Evolutionary conservation across 2,113 vertebrate species (phyloP), one percentile per base, ranked within the genome.

Genomic region (Okapia johnstoni): DNA sequence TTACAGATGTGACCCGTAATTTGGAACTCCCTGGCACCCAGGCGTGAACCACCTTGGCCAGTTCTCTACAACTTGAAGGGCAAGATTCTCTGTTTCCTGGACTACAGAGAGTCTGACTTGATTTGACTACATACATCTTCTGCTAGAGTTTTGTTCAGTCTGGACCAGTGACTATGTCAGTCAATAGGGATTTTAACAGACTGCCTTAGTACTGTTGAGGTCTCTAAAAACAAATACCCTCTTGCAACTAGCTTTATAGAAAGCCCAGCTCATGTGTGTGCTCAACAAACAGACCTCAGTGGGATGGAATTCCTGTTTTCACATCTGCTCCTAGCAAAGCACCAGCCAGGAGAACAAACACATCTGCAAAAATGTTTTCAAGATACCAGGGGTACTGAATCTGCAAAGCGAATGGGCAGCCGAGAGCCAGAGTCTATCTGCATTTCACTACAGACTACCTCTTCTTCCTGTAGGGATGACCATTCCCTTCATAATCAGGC

Each of bases 1-100:
- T 98, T 98, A 70, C 90, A 98, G 98, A 93, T 88, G 7, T 93
- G 91, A 93, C 26, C 48, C 77, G 8, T 94, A 96, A 95, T 66
- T 85, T 94, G 91, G 95, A 95, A 52, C 52, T 97, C 96, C 60
- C 96, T 90, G 61, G 60, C 76, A 80, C 30, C 60, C 88, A 86
- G 21, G 40, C 54, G 40, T 94, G 90, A 95, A 85, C 28, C 25
- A 23, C 1, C 0, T 7, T 25, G 85, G 40, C 84, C 55, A 85
- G n/a, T 89, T 95, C 70, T 55, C 85, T 4, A 11, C n/a, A 76
- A 58, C 57, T 52, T 95, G 94, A 97, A 96, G 23, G 19, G 7
- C 57, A 19, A 89, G 88, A 96, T n/a, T 89, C 23, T 60, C 13
- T 85, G 4, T 90, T 94, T 90, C 58, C 52, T 89, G 61, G 86